These are phyloP conservation scores for Pristionchus entomophagus DNA, from an alignment of 2,888 invertebrate genomes.

Conservation along the genomic window DNA sequence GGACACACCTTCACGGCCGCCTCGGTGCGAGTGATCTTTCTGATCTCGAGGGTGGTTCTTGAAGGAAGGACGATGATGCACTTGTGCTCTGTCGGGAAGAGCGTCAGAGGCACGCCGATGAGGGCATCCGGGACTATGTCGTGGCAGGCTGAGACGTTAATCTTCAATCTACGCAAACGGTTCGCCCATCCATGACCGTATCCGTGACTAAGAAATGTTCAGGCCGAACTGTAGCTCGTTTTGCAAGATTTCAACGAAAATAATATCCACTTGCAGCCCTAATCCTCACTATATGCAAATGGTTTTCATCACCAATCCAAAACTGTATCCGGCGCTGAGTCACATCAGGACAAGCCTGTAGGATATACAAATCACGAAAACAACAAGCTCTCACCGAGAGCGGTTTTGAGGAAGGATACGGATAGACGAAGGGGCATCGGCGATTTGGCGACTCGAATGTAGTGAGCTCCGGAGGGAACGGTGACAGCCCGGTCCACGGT, in stretches of 20 bases:
- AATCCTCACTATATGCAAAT: background rate
- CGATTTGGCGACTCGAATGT: background rate
- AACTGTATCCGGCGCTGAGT: background rate
- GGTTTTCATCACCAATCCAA: too few relatives aligned
- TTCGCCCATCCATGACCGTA: background rate
- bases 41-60: background rate
- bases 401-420: background rate
- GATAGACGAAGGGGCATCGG: background rate
- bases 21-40: background rate
- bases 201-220: too few relatives aligned
- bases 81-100: background rate
- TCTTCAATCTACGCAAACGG: background rate
- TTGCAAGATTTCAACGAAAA: too few relatives aligned
- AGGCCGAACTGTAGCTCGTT: background rate
- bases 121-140: background rate
- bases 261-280: too few relatives aligned
- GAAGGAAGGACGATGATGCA: constrained; percentile 4
- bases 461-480: background rate
- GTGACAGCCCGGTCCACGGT: background rate
- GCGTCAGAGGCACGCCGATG: background rate
- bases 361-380: background rate
- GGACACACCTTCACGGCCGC: background rate
- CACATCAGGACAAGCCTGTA: too few relatives aligned
- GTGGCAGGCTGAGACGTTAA: background rate
- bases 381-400: background rate